Percentiles rank a stretch among this genome's conserved stretches.
Evolutionary conservation across 2,888 invertebrate genomes (phyloP).

Genomic region (Tridacna gigas): DNA sequence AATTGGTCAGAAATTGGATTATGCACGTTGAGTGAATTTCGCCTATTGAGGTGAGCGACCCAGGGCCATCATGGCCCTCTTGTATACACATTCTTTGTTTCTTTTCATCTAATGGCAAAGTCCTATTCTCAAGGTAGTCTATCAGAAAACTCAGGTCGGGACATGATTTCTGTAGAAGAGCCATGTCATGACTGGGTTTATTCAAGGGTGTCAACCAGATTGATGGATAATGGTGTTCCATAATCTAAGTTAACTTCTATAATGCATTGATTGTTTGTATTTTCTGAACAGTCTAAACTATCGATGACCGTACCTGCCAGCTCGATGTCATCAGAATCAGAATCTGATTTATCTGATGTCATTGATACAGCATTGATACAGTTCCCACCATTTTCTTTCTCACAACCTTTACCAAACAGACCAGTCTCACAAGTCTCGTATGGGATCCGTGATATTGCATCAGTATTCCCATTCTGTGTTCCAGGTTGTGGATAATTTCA

Average conservation of each 20-base stretch:
- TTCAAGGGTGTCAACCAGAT: conserved; percentile 15
- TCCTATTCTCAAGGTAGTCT: conserved; percentile 15
- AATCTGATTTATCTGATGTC: neutral
- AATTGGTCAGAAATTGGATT: too few species aligned
- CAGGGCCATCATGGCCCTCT: too few species aligned
- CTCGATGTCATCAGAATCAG: conserved; percentile 1
- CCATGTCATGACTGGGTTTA: conserved; percentile 12
- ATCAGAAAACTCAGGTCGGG: conserved; percentile 21
- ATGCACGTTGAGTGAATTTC: too few species aligned
- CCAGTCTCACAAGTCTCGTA: conserved; percentile 24
- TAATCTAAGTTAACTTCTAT: conserved; percentile 9
- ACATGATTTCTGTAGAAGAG: conserved; percentile 26
- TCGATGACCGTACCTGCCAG: neutral
- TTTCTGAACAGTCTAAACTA: neutral
- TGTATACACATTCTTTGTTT: conserved; percentile 3
- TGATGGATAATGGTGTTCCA: conserved; percentile 5
- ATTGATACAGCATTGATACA: conserved; percentile 10
- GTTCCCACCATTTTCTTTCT: conserved; percentile 1
- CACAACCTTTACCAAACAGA: neutral
- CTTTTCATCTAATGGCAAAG: conserved; percentile 21
- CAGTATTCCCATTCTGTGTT: conserved; percentile 42
- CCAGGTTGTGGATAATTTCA: conserved; percentile 51
- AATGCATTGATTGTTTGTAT: neutral
- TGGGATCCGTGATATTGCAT: conserved; percentile 48
- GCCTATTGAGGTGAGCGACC: too few species aligned